Conservation (phyloP, 2,113 vertebrate species). For the Chaetorhynchus papuensis region DNA sequence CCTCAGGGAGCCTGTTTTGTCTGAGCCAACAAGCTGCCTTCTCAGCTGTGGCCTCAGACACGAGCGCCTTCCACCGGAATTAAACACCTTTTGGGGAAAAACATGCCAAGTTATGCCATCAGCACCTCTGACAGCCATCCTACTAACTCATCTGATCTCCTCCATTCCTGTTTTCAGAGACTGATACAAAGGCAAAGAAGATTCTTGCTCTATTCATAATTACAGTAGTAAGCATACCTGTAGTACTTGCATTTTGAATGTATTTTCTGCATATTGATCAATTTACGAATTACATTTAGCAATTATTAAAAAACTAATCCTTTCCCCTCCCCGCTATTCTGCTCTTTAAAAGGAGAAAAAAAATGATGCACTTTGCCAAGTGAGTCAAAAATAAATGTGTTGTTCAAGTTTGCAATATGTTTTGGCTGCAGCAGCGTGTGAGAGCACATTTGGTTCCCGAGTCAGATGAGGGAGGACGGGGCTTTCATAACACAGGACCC, state of each 20-base stretch:
- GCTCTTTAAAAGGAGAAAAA: not conserved
- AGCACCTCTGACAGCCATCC: not conserved
- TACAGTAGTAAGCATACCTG: not conserved
- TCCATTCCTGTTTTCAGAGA: not conserved
- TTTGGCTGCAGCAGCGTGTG: constrained; percentile 37
- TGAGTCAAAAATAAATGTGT: constrained; percentile 55
- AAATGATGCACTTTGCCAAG: not conserved
- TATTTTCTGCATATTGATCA: not conserved
- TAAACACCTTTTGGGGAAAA: not conserved
- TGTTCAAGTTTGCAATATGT: constrained; percentile 30
- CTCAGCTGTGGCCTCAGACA: not conserved
- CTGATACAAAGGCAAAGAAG: not conserved
- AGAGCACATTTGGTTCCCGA: constrained; percentile 57
- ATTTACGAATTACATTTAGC: not conserved
- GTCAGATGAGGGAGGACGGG: constrained; percentile 18
- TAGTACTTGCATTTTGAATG: not conserved
- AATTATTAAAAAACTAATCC: not conserved
- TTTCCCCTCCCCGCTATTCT: not conserved
- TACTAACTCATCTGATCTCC: not conserved
- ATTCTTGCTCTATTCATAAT: not conserved
- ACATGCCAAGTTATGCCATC: not conserved
- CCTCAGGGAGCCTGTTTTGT: not conserved
- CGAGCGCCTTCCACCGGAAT: not conserved
- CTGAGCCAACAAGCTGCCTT: not conserved
- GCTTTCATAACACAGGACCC: constrained; percentile 37